Conservation (phyloP, 2,888 invertebrate species). For the Caradrina clavipalpis region DNA sequence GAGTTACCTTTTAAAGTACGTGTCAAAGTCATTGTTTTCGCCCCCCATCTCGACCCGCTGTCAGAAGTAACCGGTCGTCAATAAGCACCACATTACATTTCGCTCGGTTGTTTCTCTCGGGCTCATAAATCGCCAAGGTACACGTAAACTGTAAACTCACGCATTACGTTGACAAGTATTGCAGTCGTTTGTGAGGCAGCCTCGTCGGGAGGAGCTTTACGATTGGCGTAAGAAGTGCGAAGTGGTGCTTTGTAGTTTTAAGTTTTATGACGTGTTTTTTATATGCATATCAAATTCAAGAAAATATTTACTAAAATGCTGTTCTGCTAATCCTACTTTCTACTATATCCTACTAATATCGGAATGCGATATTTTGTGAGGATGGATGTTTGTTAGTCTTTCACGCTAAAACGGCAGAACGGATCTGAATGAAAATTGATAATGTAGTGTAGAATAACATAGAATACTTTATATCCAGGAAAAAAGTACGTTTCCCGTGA, state of each 20-base stretch:
- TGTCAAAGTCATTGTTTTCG: neutral
- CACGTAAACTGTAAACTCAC: constrained; percentile 30
- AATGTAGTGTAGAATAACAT: no score
- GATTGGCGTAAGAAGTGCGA: constrained; percentile 5
- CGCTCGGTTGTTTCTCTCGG: neutral
- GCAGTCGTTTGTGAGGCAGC: neutral
- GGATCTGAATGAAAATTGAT: no score
- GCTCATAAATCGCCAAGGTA: constrained; percentile 26
- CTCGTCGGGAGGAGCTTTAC: constrained; percentile 21
- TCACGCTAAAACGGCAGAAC: no score
- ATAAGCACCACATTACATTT: constrained; percentile 10
- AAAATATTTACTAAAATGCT: no score
- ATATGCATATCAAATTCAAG: no score
- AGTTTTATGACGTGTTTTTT: neutral
- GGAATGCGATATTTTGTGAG: no score
- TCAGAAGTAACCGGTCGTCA: constrained; percentile 24
- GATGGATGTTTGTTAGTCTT: no score
- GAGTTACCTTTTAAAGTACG: neutral
- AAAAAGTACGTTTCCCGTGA: no score
- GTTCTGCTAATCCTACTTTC: no score
- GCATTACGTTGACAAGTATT: constrained; percentile 28
- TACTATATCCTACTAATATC: no score
- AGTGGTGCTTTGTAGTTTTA: constrained; percentile 1
- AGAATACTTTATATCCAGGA: no score
- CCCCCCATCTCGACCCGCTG: constrained; percentile 10